A percentile compares a stretch with the other conserved stretches of the same genome.
Conservation (phyloP, 1,140 invertebrate genomes). For the Leptinotarsa undecemlineata region DNA sequence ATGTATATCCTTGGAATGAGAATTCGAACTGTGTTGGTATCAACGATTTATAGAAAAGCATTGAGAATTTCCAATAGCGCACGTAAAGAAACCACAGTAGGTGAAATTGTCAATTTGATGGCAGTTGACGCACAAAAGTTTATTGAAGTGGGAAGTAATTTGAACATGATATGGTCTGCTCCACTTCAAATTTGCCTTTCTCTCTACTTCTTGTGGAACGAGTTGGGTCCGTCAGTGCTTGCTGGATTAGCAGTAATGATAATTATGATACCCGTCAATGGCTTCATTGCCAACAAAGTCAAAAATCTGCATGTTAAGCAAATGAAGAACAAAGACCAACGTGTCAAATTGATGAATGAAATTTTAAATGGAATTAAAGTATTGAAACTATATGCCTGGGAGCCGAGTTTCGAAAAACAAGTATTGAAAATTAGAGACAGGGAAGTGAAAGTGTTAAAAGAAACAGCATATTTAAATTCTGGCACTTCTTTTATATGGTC, state of each 20-base stretch:
- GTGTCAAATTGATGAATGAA: constrained; percentile 95
- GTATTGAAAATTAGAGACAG: constrained; percentile 81
- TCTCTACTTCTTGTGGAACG: constrained; percentile 88
- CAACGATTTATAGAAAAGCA: constrained; percentile 92
- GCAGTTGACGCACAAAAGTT: constrained; percentile 84
- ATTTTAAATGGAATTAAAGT: constrained; percentile 94
- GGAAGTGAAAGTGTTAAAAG: constrained; percentile 81
- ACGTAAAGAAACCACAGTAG: constrained; percentile 56
- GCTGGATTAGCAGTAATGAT: constrained; percentile 92
- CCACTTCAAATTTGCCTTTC: constrained; percentile 88
- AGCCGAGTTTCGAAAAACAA: constrained; percentile 85
- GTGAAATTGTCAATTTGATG: constrained; percentile 83
- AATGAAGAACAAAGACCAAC: constrained; percentile 89
- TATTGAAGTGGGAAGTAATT: constrained; percentile 84
- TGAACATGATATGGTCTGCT: constrained; percentile 97
- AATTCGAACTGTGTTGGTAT: constrained; percentile 88
- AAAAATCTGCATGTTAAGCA: constrained; percentile 82
- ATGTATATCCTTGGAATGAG: constrained; percentile 91
- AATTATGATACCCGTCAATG: constrained; percentile 88
- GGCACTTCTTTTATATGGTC: constrained; percentile 93
- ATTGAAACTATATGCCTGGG: constrained; percentile 89
- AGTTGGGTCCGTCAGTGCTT: constrained; percentile 82
- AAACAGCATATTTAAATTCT: constrained; percentile 86
- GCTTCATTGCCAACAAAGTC: constrained; percentile 81
- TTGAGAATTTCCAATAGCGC: constrained; percentile 77